phyloP scores from a whole-genome alignment of 2,888 invertebrate species.

The Drosophila testacea region DNA sequence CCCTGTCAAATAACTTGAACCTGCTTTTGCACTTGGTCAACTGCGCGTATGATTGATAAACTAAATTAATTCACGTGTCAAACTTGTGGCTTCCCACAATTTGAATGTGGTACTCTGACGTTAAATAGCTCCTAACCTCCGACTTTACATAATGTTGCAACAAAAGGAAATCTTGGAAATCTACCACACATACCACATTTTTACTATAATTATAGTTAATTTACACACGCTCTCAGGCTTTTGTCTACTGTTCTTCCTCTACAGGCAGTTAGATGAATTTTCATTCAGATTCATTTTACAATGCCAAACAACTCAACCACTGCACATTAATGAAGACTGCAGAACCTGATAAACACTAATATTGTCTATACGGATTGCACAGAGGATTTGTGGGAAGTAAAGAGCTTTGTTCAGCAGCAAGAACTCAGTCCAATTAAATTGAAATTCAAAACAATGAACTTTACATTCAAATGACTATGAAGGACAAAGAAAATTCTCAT shows the following conservation, averaged over 20 bases:
- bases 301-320: slow-evolving; percentile 24
- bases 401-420: background rate
- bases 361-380: slow-evolving; percentile 6
- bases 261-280: slow-evolving; percentile 3
- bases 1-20: slow-evolving; percentile 41
- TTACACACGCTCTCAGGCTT: slow-evolving; percentile 11
- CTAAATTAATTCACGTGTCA: slow-evolving; percentile 18
- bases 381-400: background rate
- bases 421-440: background rate
- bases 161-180: background rate
- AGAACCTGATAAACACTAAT: slow-evolving; percentile 1
- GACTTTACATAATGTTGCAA: background rate
- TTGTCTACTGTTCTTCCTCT: slow-evolving; percentile 24
- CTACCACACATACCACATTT: background rate
- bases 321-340: background rate
- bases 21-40: slow-evolving; percentile 41
- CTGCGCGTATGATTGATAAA: slow-evolving; percentile 73
- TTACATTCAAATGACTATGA: background rate
- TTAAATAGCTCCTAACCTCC: slow-evolving; percentile 42
- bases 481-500: background rate
- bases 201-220: slow-evolving; percentile 38
- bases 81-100: slow-evolving; percentile 22
- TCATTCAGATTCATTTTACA: slow-evolving; percentile 26
- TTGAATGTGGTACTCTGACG: slow-evolving; percentile 29
- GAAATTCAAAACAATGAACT: background rate